phyloP scores from a whole-genome alignment of 2,113 vertebrate genomes.

The Mus pahari region DNA sequence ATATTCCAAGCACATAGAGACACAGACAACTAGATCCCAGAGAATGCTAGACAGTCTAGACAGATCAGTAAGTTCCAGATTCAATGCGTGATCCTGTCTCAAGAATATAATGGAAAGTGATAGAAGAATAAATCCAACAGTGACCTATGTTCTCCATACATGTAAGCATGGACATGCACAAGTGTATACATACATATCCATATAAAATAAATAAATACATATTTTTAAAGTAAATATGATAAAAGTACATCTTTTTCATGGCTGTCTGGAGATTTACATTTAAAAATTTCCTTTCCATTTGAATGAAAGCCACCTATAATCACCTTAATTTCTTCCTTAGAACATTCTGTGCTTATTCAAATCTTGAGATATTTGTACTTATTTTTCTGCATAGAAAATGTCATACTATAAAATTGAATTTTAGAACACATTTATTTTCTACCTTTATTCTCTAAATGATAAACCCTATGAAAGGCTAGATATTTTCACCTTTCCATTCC shows the following conservation, averaged over 20 bases:
- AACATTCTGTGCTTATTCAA: neutral
- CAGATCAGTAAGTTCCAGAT: neutral
- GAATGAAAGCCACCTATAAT: neutral
- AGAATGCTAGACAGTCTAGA: neutral
- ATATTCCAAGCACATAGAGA: neutral
- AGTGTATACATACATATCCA: neutral
- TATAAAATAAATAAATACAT: neutral
- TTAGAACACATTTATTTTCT: constrained; percentile 27
- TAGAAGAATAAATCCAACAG: neutral
- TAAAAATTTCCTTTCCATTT: neutral
- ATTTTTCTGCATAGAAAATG: neutral
- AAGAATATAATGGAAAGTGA: neutral
- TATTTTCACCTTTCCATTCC: neutral
- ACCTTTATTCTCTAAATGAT: neutral
- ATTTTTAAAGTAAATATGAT: neutral
- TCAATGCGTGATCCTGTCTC: neutral
- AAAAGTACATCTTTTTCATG: constrained; percentile 1
- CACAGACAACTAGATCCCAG: neutral
- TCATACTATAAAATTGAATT: neutral
- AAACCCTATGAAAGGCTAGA: neutral
- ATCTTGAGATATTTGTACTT: neutral
- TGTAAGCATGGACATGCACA: neutral
- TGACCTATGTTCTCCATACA: neutral
- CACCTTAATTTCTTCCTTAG: neutral
- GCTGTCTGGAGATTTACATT: neutral